These are phyloP conservation scores for Pterostichus madidus DNA, from an alignment of 2,888 invertebrate species.

Conservation along the genomic window DNA sequence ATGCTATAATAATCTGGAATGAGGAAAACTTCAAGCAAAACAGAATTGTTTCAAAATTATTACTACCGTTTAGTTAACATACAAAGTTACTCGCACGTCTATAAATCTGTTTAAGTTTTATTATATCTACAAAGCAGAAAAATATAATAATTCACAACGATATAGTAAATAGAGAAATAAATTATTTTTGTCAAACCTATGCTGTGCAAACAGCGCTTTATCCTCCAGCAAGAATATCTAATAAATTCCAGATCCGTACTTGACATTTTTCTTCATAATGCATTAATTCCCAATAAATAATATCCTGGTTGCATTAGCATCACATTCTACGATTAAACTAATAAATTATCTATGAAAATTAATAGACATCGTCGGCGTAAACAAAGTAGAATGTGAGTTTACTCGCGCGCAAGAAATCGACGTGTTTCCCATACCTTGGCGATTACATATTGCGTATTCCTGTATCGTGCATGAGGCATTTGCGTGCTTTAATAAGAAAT, in stretches of 20 bases:
- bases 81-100: too few relatives aligned
- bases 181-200: too few relatives aligned
- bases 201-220: too few relatives aligned
- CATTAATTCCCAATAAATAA: constrained; percentile 59
- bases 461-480: constrained; percentile 36
- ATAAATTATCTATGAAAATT: constrained; percentile 58
- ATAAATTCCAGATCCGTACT: constrained; percentile 59
- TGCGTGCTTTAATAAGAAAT: constrained; percentile 23
- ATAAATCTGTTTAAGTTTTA: too few relatives aligned
- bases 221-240: constrained; percentile 11
- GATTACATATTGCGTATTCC: constrained; percentile 4
- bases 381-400: constrained; percentile 53
- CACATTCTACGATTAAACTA: constrained; percentile 30
- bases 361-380: constrained; percentile 36
- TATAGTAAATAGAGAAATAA: too few relatives aligned
- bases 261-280: constrained; percentile 48
- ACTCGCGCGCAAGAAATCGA: constrained; percentile 5
- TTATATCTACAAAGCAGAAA: too few relatives aligned
- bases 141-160: too few relatives aligned
- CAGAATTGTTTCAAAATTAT: too few relatives aligned
- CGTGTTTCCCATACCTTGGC: constrained; percentile 28
- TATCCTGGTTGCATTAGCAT: constrained; percentile 49
- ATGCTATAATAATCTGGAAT: too few relatives aligned
- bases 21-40: too few relatives aligned
- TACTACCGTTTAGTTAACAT: too few relatives aligned